Percentiles rank a stretch among this genome's conserved stretches.
phyloP scores from a whole-genome alignment of 2,113 vertebrate species.

The Brevimyrus niger region DNA sequence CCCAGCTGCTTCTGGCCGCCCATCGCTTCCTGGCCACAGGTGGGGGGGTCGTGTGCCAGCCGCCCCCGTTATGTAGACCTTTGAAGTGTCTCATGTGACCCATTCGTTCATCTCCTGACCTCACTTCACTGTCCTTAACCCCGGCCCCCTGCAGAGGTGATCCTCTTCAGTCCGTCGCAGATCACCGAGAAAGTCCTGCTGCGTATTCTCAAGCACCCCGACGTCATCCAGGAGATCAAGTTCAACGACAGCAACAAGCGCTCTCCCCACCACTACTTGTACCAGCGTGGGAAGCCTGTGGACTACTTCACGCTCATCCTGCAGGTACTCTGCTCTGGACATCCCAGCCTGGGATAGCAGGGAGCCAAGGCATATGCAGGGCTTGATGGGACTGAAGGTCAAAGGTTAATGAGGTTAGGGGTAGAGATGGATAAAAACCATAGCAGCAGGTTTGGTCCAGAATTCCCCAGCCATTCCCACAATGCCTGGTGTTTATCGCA shows the following conservation, averaged over 20 bases:
- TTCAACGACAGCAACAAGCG: constrained; percentile 77
- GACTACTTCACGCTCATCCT: constrained; percentile 87
- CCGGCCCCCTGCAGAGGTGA: constrained; percentile 63
- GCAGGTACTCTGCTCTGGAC: constrained; percentile 63
- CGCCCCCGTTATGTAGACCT: not conserved
- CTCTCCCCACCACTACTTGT: constrained; percentile 68
- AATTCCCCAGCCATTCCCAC: not conserved
- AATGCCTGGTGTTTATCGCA: not conserved
- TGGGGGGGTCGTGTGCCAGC: constrained; percentile 41
- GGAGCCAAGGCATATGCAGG: not conserved
- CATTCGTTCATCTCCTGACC: not conserved
- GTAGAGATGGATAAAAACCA: not conserved
- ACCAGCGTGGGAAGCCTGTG: constrained; percentile 74
- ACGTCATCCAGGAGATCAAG: constrained; percentile 90
- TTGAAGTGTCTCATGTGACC: not conserved
- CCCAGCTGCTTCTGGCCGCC: constrained; percentile 88
- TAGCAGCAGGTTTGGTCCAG: not conserved
- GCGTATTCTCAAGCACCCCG: constrained; percentile 80
- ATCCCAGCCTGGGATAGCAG: not conserved
- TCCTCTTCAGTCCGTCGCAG: constrained; percentile 68
- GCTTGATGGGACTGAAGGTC: not conserved
- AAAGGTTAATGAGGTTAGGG: not conserved
- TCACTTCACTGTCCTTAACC: not conserved
- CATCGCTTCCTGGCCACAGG: constrained; percentile 93
- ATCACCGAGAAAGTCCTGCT: constrained; percentile 89